These are phyloP conservation scores for Hirtodrosophila histrioides DNA, from an alignment of 2,888 invertebrate species.

Conservation along the genomic window DNA sequence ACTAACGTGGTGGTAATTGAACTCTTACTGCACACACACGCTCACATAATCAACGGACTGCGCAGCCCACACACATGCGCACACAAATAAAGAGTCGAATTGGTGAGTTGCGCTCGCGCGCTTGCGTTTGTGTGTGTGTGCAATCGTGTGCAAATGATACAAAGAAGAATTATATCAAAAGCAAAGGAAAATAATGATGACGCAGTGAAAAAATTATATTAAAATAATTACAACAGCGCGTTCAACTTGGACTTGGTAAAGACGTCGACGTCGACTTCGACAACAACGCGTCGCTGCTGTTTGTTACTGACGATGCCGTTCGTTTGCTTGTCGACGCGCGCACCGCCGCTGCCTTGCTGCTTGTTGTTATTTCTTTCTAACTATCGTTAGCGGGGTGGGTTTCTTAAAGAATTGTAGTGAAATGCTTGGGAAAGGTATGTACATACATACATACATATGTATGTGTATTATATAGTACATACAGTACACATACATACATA, in stretches of 20 bases:
- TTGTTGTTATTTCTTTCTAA: conserved; percentile 38
- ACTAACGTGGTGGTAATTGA: conserved; percentile 68
- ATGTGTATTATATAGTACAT: background rate
- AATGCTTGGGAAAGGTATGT: conserved; percentile 65
- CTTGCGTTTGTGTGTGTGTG: conserved; percentile 41
- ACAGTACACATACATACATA: too few species aligned
- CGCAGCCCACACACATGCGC: conserved; percentile 37
- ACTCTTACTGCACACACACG: conserved; percentile 56
- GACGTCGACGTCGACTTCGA: conserved; percentile 57
- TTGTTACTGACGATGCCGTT: conserved; percentile 36
- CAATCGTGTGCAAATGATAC: conserved; percentile 78
- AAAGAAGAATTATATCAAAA: conserved; percentile 78
- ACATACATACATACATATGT: background rate
- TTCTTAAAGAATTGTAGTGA: conserved; percentile 69
- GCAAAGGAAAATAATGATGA: conserved; percentile 79
- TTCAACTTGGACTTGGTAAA: conserved; percentile 67
- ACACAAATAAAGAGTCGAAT: conserved; percentile 25
- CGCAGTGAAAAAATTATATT: conserved; percentile 78
- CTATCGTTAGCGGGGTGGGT: conserved; percentile 66
- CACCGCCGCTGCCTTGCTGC: conserved; percentile 43
- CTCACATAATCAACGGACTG: conserved; percentile 13
- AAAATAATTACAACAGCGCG: conserved; percentile 77
- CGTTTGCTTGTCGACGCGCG: conserved; percentile 59
- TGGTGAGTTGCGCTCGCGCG: conserved; percentile 48
- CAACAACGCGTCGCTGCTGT: conserved; percentile 52